A percentile compares a stretch with the other conserved stretches of the same genome.
Evolutionary conservation across 2,113 vertebrate species (phyloP).

Genomic region (Antidorcas marsupialis): DNA sequence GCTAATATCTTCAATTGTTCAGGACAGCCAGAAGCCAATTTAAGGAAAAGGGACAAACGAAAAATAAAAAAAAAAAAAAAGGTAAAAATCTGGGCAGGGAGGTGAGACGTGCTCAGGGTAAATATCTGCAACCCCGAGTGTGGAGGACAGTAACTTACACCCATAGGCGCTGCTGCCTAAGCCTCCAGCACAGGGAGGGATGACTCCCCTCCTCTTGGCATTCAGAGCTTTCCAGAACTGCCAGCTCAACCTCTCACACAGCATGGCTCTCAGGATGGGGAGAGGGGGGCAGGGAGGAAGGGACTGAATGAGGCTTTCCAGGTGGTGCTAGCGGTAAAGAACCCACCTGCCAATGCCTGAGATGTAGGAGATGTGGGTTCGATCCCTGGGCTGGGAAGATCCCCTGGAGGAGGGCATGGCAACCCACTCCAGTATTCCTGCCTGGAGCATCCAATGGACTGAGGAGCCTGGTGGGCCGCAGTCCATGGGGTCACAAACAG

Average conservation of each 20-base stretch:
- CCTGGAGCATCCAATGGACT: background rate
- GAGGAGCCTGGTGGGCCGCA: background rate
- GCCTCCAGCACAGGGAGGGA: background rate
- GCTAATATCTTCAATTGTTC: background rate
- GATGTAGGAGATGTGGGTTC: background rate
- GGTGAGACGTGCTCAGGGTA: background rate
- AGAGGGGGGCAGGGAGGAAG: background rate
- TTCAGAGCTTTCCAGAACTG: background rate
- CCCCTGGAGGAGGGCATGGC: background rate
- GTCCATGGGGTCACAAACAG: background rate
- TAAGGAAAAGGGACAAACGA: background rate
- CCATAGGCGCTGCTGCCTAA: background rate
- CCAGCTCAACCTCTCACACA: conserved; percentile 3
- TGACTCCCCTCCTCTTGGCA: background rate
- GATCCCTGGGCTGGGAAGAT: background rate
- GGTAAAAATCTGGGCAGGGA: background rate
- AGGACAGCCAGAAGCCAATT: background rate
- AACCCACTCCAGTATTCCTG: background rate
- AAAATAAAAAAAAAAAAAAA: background rate
- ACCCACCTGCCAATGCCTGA: background rate
- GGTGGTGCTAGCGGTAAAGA: background rate
- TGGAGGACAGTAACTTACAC: background rate
- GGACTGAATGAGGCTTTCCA: background rate
- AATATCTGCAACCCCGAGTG: background rate
- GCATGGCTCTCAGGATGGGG: background rate